Percentiles rank a stretch among this genome's conserved stretches.
phyloP scores from a whole-genome alignment of 2,888 invertebrate genomes.

The Esperia sulphurella region DNA sequence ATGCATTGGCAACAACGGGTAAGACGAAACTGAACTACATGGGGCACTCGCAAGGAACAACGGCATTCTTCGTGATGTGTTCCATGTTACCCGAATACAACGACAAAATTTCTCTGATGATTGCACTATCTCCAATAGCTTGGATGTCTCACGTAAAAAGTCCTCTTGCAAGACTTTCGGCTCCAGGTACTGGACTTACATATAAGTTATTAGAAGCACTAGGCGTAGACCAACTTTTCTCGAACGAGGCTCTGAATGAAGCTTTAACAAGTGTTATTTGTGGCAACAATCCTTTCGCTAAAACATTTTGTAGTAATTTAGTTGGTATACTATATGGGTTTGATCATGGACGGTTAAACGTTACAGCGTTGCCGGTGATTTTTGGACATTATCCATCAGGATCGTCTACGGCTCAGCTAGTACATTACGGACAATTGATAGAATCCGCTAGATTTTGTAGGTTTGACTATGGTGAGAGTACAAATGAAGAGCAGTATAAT shows the following conservation, averaged over 20 bases:
- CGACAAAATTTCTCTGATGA: conserved; percentile 76
- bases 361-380: conserved; percentile 16
- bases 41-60: conserved; percentile 87
- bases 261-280: not conserved
- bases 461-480: conserved; percentile 25
- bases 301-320: conserved; percentile 9
- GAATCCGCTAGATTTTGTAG: conserved; percentile 23
- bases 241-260: not conserved
- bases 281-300: not conserved
- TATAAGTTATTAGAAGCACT: not conserved
- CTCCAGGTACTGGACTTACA: not conserved
- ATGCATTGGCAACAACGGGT: conserved; percentile 73
- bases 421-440: conserved; percentile 33
- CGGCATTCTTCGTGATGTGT: conserved; percentile 80
- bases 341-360: conserved; percentile 24
- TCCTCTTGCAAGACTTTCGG: conserved; percentile 20
- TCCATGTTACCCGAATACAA: conserved; percentile 80
- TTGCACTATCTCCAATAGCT: conserved; percentile 81
- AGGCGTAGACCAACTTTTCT: not conserved
- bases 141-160: conserved; percentile 64
- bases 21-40: conserved; percentile 80
- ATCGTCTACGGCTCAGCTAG: conserved; percentile 56
- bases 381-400: conserved; percentile 45
- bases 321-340: conserved; percentile 20
- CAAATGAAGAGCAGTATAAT: conserved; percentile 23